A percentile compares a stretch with the other conserved stretches of the same genome.
These are phyloP conservation scores for Meloe dianella DNA, from an alignment of 2,888 invertebrate genomes.

Conservation along the genomic window DNA sequence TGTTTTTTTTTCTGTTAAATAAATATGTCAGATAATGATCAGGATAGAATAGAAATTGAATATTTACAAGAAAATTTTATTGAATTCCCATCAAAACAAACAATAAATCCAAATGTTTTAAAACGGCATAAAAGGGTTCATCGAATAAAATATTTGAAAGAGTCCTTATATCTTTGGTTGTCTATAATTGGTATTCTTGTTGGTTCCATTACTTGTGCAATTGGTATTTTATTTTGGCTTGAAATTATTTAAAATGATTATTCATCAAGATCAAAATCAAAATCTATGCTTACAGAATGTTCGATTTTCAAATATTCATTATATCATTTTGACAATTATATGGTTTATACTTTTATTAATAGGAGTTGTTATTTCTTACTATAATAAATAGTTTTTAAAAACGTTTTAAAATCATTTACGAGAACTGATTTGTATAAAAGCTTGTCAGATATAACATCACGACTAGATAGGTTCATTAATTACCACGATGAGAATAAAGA, in stretches of 20 bases:
- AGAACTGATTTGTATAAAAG: too few relatives aligned
- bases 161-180: background rate
- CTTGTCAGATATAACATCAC: too few relatives aligned
- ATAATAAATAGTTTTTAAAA: background rate
- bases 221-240: constrained; percentile 18
- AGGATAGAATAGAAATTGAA: constrained; percentile 5
- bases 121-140: background rate
- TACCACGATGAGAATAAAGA: too few relatives aligned
- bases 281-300: background rate
- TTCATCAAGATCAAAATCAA: constrained; percentile 6
- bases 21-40: background rate
- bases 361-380: background rate
- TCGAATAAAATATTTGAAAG: background rate
- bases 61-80: constrained; percentile 4
- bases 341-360: background rate
- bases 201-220: constrained; percentile 1
- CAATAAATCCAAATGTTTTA: background rate
- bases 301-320: background rate
- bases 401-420: too few relatives aligned
- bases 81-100: constrained; percentile 7
- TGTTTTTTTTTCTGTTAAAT: background rate
- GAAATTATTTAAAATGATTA: constrained; percentile 15
- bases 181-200: constrained; percentile 17
- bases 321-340: background rate
- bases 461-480: too few relatives aligned